Evolutionary conservation across 2,113 vertebrate species (phyloP).

Genomic region (Rhabdomys dilectus): DNA sequence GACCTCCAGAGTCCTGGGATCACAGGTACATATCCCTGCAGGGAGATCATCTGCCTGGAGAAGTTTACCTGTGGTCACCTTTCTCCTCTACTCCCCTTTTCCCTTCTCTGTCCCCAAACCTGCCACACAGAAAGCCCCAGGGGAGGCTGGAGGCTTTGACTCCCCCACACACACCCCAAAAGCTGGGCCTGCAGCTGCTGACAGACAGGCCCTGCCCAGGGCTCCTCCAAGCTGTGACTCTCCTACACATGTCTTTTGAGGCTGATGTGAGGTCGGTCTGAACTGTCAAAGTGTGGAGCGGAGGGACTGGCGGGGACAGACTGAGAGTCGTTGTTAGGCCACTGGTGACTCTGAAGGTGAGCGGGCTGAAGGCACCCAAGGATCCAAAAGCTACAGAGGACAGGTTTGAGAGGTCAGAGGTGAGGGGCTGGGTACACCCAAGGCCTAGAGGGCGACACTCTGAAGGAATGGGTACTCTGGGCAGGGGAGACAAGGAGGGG

Average conservation of each 20-base stretch:
- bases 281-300: neutral
- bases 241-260: accelerated
- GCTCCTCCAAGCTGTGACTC: neutral
- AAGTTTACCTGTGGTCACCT: neutral
- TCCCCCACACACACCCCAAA: neutral
- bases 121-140: neutral
- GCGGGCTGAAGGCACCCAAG: neutral
- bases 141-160: neutral
- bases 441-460: neutral
- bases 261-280: neutral
- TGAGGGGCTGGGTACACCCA: neutral
- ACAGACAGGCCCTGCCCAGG: neutral
- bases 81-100: neutral
- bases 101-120: neutral
- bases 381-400: neutral
- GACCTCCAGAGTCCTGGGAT: too few relatives aligned
- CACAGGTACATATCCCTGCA: too few relatives aligned
- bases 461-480: too few relatives aligned
- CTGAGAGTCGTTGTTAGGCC: neutral
- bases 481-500: neutral
- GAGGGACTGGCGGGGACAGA: neutral
- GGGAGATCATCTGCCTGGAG: neutral
- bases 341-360: neutral
- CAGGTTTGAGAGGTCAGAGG: neutral
- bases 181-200: neutral